Evolutionary conservation across 2,888 invertebrate species (phyloP).

Genomic region (Eupithecia subfuscata): DNA sequence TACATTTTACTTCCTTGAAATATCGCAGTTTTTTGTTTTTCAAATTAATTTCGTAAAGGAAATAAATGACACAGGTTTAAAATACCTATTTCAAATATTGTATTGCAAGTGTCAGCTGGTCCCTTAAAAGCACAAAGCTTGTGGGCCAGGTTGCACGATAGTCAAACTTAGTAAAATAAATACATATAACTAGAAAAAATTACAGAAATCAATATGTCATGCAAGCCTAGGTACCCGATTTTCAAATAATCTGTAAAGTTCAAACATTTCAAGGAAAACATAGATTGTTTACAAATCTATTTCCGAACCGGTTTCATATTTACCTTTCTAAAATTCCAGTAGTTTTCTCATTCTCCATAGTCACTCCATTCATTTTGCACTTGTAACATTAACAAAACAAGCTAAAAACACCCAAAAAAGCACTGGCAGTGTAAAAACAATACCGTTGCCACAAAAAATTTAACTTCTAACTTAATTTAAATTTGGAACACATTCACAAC

Average conservation of each 20-base stretch:
- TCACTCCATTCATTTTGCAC: constrained; percentile 33
- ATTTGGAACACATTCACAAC: constrained; percentile 36
- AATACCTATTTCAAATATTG: not conserved
- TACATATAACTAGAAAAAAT: not conserved
- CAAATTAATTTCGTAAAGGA: not conserved
- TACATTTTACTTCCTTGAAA: not conserved
- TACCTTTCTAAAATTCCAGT: constrained; percentile 34
- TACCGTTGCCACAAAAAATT: constrained; percentile 16
- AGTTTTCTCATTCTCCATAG: constrained; percentile 25
- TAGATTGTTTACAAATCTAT: constrained; percentile 35
- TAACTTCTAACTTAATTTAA: constrained; percentile 23
- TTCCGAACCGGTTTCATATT: constrained; percentile 18
- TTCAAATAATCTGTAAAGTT: constrained; percentile 20
- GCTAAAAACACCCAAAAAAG: constrained; percentile 25
- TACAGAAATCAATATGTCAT: not conserved
- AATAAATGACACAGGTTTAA: not conserved
- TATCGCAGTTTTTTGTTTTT: not conserved
- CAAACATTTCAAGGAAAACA: constrained; percentile 25
- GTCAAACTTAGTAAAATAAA: not conserved
- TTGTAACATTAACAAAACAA: constrained; percentile 18
- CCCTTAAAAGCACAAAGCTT: not conserved
- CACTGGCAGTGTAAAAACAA: constrained; percentile 23
- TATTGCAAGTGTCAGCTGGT: not conserved
- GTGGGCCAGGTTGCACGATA: not conserved
- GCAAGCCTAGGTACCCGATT: not conserved